Percentiles rank a stretch among this genome's conserved stretches.
Conservation (phyloP, 2,888 invertebrate genomes). For the Nebria brevicollis region DNA sequence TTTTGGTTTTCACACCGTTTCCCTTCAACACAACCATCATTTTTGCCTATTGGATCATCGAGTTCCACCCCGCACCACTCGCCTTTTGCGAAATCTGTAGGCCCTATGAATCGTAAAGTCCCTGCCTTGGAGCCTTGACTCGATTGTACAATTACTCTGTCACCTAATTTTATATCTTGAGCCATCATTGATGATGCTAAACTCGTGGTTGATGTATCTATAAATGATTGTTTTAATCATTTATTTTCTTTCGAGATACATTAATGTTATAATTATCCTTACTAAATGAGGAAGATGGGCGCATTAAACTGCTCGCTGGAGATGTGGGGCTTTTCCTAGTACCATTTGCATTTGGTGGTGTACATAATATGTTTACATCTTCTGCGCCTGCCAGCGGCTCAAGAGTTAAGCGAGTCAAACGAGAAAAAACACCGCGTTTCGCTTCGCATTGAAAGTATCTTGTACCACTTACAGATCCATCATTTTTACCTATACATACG, state of each 20-base stretch:
- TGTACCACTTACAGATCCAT: conserved; percentile 92
- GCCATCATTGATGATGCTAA: conserved; percentile 59
- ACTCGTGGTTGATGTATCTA: conserved; percentile 66
- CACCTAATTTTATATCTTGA: conserved; percentile 82
- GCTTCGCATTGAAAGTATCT: conserved; percentile 95
- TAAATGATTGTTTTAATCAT: conserved; percentile 48
- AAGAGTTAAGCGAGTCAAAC: conserved; percentile 84
- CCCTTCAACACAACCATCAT: conserved; percentile 94
- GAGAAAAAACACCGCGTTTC: conserved; percentile 93
- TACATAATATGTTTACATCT: conserved; percentile 55
- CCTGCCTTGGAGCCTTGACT: conserved; percentile 91
- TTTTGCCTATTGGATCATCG: conserved; percentile 93
- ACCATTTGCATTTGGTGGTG: conserved; percentile 56
- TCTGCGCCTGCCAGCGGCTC: conserved; percentile 70
- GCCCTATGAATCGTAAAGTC: conserved; percentile 84
- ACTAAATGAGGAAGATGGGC: conserved; percentile 57
- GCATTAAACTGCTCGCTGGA: conserved; percentile 57
- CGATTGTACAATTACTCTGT: conserved; percentile 89
- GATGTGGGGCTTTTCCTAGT: conserved; percentile 57
- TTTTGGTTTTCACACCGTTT: conserved; percentile 72
- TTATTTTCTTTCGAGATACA: neutral
- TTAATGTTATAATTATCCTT: conserved; percentile 44
- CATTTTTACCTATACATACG: conserved; percentile 84
- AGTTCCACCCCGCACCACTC: conserved; percentile 97
- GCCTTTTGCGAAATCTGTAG: conserved; percentile 90